Percentiles rank a stretch among this genome's conserved stretches.
phyloP scores from a whole-genome alignment of 2,113 vertebrate genomes.

The Lathamus discolor region DNA sequence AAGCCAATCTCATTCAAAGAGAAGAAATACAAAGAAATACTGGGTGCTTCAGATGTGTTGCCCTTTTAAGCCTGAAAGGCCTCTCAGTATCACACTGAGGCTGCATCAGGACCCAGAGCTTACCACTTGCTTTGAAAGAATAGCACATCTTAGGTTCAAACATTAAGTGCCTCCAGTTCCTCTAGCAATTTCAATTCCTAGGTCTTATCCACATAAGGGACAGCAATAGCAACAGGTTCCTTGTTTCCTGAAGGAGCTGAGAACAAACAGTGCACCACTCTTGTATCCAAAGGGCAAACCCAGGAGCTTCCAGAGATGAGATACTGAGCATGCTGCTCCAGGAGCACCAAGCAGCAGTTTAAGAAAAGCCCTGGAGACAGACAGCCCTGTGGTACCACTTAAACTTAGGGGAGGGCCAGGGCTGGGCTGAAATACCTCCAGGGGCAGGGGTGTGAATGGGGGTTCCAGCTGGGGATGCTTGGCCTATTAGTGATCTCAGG shows the following conservation, averaged over 20 bases:
- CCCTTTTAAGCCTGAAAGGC: not conserved
- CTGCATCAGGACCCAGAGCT: not conserved
- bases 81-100: not conserved
- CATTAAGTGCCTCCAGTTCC: fast-evolving
- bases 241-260: not conserved
- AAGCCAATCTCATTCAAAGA: not conserved
- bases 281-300: not conserved
- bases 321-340: fast-evolving
- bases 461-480: not conserved
- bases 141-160: not conserved
- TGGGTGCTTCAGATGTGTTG: fast-evolving
- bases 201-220: not conserved
- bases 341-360: not conserved
- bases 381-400: fast-evolving
- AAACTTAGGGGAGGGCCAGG: fast-evolving
- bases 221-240: fast-evolving
- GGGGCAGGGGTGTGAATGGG: not conserved
- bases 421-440: not conserved
- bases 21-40: not conserved
- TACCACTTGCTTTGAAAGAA: not conserved
- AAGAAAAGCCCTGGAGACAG: fast-evolving
- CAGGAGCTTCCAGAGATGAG: not conserved
- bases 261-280: fast-evolving
- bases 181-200: not conserved
- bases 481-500: not conserved